Conservation (phyloP, 2,113 vertebrate species). For the Stigmatopora argus region DNA sequence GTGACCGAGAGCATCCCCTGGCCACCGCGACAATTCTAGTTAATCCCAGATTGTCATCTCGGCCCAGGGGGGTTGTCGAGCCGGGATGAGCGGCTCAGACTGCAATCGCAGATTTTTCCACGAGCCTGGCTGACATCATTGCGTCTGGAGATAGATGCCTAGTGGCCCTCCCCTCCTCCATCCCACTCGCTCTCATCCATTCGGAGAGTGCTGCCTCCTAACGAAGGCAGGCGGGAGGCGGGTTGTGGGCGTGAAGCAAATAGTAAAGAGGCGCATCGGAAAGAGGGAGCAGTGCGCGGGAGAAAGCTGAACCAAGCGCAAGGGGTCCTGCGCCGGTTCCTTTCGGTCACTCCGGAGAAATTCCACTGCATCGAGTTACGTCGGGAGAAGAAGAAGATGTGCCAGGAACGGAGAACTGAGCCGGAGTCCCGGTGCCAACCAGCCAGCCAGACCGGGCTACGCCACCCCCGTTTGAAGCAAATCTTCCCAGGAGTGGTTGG, state of each 20-base stretch:
- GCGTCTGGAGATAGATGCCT: conserved; percentile 67
- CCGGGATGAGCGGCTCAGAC: neutral
- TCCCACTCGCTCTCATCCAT: conserved; percentile 37
- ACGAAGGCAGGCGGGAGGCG: conserved; percentile 64
- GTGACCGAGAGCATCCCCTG: neutral
- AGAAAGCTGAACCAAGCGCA: conserved; percentile 36
- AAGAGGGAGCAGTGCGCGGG: conserved; percentile 53
- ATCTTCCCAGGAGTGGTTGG: conserved; percentile 71
- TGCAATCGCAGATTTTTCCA: conserved; percentile 12
- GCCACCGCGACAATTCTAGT: neutral
- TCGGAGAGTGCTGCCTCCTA: conserved; percentile 34
- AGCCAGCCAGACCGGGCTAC: conserved; percentile 59
- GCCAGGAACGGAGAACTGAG: conserved; percentile 52
- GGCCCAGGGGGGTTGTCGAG: neutral
- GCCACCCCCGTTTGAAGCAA: conserved; percentile 60
- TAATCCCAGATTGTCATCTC: neutral
- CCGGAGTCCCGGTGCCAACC: conserved; percentile 61
- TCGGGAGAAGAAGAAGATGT: conserved; percentile 53
- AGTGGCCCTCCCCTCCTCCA: conserved; percentile 64
- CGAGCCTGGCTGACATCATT: conserved; percentile 73
- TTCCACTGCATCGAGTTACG: conserved; percentile 12
- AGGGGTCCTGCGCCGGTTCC: conserved; percentile 7
- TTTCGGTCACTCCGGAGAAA: neutral
- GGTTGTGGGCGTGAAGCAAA: conserved; percentile 62
- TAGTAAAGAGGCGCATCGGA: conserved; percentile 46